Base-by-base conservation (phyloP, 35 echinoderm and acorn worm species). In the Heliocidaris tuberculata region DNA sequence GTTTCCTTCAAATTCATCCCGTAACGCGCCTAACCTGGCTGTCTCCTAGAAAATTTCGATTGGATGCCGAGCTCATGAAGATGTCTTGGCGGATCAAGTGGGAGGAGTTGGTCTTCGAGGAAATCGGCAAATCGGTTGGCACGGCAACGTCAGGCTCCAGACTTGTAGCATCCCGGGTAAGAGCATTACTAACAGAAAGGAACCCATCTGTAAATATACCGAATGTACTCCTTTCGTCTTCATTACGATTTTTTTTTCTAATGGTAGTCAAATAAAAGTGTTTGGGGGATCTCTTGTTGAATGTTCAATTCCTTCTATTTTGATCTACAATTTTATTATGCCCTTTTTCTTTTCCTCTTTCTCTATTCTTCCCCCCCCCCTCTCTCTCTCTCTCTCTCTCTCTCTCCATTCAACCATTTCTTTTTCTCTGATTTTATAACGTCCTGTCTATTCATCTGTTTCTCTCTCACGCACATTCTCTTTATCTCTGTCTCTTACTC, bases 21-120 rank as follows among this genome's bases (percentile, higher is more conserved):
- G 27, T 21, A 27, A 78, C 19, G 27, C 65, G 31, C 16, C 32
- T 7, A 89, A 89, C 6, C 29, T 47, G 27, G 27, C 1, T 42
- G 5, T 47, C 50, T 93, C 91, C 9, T 11, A 95, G 95, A 49
- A 95, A 95, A 93, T 42, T 95, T 30, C 88, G 95, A 47, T 29
- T 95, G 30, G 90, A 95, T 92, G 56, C 95, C 30, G 95, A 95
- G 29, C 65, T 95, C 21, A 90, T 95, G 88, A 95, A 93, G 31
- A 90, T 90, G 56, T 95, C 95, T 1, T 95, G 95, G 95, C 89
- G 88, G 32, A 70, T 95, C 59, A 89, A 88, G 21, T 95, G 88
- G 48, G 88, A 95, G 50, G 95, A 95, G 48, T 47, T 95, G 21
- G 16, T 86, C 9, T 91, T 95, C 31, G 52, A 92, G 24, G 90